Conservation (phyloP, 2,888 invertebrate species). For the Notodonta ziczac region DNA sequence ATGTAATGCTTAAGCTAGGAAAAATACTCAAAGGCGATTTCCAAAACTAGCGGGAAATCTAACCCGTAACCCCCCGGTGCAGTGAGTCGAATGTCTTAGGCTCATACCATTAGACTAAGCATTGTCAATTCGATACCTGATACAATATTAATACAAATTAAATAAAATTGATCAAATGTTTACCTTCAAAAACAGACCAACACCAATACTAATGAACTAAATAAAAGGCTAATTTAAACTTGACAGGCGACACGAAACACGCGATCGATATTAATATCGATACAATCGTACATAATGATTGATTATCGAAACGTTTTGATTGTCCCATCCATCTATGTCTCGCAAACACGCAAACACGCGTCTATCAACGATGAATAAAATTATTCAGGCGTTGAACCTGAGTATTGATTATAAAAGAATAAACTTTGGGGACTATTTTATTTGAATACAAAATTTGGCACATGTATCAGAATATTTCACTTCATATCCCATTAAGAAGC, state of each 20-base stretch:
- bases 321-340: not conserved
- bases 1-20: no score
- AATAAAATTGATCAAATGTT: no score
- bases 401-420: not conserved
- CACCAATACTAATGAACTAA: not conserved
- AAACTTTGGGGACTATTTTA: not conserved
- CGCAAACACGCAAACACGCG: not conserved
- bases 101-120: no score
- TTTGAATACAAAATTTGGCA: not conserved
- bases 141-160: no score
- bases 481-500: no score
- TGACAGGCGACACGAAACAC: not conserved
- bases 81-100: no score
- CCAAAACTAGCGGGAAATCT: no score
- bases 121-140: no score
- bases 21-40: no score
- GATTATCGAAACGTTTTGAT: constrained; percentile 1
- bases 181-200: no score
- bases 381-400: not conserved
- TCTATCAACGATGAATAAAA: constrained; percentile 1
- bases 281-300: not conserved
- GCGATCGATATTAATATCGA: constrained; percentile 4
- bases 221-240: not conserved
- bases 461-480: no score
- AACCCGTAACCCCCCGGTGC: no score